Conservation (phyloP, 2,888 invertebrate genomes). For the Mythimna lalbum region DNA sequence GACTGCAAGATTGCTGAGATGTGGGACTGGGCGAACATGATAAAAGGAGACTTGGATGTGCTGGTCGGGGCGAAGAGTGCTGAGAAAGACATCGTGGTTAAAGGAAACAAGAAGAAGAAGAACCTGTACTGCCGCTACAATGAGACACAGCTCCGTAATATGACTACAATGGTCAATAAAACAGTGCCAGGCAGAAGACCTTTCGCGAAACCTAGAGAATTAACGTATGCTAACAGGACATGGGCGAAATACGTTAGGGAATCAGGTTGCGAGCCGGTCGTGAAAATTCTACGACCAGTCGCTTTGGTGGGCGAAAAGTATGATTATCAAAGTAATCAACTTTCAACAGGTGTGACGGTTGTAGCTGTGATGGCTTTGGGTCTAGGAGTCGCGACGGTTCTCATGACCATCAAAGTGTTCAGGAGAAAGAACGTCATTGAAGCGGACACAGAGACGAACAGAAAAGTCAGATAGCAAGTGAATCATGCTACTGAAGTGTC, state of each 20-base stretch:
- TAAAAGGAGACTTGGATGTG: conserved; percentile 92
- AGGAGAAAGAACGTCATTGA: conserved; percentile 69
- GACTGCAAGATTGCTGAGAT: conserved; percentile 93
- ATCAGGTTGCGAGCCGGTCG: conserved; percentile 91
- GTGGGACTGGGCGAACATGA: conserved; percentile 94
- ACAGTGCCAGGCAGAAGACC: conserved; percentile 90
- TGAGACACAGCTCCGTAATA: conserved; percentile 88
- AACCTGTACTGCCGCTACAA: conserved; percentile 92
- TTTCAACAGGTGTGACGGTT: conserved; percentile 78
- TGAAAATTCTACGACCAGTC: conserved; percentile 86
- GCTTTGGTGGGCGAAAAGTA: conserved; percentile 78
- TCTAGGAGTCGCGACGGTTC: conserved; percentile 77
- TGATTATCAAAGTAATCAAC: conserved; percentile 62
- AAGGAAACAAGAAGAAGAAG: conserved; percentile 92
- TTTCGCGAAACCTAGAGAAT: conserved; percentile 90
- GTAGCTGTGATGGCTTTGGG: conserved; percentile 79
- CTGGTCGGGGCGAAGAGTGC: conserved; percentile 92
- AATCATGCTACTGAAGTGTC: conserved; percentile 50
- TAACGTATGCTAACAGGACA: conserved; percentile 91
- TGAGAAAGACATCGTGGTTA: conserved; percentile 91
- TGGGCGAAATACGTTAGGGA: conserved; percentile 94
- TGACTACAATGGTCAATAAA: conserved; percentile 86
- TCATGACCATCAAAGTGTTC: conserved; percentile 82
- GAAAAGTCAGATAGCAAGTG: conserved; percentile 80
- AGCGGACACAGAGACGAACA: conserved; percentile 77